Conservation (phyloP, 2,113 vertebrate genomes). For the Excalfactoria chinensis region DNA sequence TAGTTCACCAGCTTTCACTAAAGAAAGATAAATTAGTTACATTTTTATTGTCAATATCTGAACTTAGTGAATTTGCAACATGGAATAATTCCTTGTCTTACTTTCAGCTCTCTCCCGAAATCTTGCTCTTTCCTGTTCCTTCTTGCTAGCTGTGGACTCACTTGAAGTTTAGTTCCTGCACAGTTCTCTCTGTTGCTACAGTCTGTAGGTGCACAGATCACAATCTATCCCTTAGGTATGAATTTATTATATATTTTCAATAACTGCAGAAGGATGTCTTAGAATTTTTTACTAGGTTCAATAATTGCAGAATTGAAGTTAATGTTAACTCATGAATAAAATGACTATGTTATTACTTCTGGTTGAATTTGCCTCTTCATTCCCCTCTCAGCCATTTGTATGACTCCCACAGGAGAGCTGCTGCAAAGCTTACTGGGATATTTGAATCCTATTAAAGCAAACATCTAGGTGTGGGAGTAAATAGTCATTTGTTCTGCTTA, state of each 20-base stretch:
- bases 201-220: background rate
- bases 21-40: background rate
- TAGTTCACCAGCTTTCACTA: background rate
- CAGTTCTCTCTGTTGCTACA: background rate
- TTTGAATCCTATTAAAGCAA: background rate
- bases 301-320: background rate
- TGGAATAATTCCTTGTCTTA: background rate
- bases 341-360: background rate
- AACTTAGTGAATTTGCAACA: background rate
- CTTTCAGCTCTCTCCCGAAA: background rate
- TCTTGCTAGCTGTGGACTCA: accelerated
- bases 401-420: background rate
- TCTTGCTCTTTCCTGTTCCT: background rate
- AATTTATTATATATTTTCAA: background rate
- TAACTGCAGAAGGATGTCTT: background rate
- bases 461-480: accelerated
- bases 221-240: background rate
- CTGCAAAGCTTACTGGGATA: background rate
- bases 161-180: background rate
- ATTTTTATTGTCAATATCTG: background rate
- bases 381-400: background rate
- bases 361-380: background rate
- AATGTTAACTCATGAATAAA: background rate
- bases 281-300: background rate
- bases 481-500: background rate